Evolutionary conservation across 2,113 vertebrate genomes (phyloP), one percentile per base, ranked within the genome.

Genomic region (Nyctereutes procyonoides): DNA sequence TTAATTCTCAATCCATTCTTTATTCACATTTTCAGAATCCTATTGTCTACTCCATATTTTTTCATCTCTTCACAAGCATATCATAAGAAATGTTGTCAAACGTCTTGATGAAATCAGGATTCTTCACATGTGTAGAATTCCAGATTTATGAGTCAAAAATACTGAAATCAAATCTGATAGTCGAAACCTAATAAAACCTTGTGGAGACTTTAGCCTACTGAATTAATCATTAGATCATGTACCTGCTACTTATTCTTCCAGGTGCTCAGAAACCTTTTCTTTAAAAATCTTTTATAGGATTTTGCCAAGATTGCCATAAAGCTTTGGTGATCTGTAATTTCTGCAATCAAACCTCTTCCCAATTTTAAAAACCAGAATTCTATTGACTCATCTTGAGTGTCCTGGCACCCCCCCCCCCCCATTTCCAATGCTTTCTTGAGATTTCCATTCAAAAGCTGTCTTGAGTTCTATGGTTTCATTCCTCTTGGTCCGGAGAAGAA

Each of bases 341-440:
- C 16, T 85, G 2, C 60, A 94, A 53, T 51, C 30, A 8, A 76
- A 48, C 12, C 5, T 53, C 73, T 53, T 63, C 19, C 10, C n/a
- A 60, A 5, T 86, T 93, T 90, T 87, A 83, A 93, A 84, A 74
- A 80, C 77, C 67, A 88, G 20, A 90, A 92, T 83, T 56, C 58
- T 9, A n/a, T 62, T 80, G 82, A 55, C 24, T 60, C 20, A 69
- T 79, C 53, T 48, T n/a, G 32, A 84, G 14, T 62, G 51, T 93
- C 74, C 19, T 71, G 16, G 8, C 16, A 65, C 26, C 43, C 43
- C 43, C 38, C 4, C 38, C 30, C 38, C 24, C 32, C 35, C 58
- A 10, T 76, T 53, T 30, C 51, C 8, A 79, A 22, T 35, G 22
- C 48, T 62, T 11, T 26, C 48, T 10, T 8, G 22, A 48, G 65